Conservation (phyloP, 1,140 invertebrate genomes). For the Bicyclus anynana region DNA sequence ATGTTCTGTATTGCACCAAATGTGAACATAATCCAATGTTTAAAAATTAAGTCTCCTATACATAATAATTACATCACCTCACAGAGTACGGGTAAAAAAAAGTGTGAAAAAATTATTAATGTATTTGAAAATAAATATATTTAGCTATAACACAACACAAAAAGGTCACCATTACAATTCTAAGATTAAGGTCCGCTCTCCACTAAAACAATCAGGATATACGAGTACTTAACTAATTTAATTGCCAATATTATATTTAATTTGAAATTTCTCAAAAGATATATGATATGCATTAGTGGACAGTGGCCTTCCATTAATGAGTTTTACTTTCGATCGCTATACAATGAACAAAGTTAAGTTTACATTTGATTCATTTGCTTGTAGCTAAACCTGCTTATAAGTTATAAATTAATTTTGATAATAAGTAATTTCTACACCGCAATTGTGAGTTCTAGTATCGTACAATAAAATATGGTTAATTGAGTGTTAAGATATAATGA, state of each 20-base stretch:
- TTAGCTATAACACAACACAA: slow-evolving; percentile 34
- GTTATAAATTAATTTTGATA: too few species aligned
- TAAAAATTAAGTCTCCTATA: slow-evolving; percentile 44
- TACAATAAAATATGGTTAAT: too few species aligned
- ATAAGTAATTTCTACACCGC: too few species aligned
- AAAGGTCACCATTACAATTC: slow-evolving; percentile 73
- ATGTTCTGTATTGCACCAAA: slow-evolving; percentile 75
- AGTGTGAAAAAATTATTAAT: neutral
- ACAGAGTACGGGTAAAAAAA: neutral
- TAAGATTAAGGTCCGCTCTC: slow-evolving; percentile 3
- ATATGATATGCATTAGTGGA: neutral
- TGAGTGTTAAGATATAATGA: too few species aligned
- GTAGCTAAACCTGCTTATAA: neutral
- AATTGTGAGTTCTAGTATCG: too few species aligned
- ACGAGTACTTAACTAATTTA: too few species aligned
- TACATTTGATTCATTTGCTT: neutral
- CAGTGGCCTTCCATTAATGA: neutral
- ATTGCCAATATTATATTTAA: neutral
- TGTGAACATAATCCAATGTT: slow-evolving; percentile 58
- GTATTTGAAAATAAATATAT: slow-evolving; percentile 13
- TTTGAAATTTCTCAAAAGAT: neutral
- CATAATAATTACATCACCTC: slow-evolving; percentile 23
- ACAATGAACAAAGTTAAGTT: neutral
- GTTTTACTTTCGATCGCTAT: neutral
- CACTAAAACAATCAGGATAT: slow-evolving; percentile 3